Percentiles rank a stretch among this genome's conserved stretches.
Evolutionary conservation across 1,140 invertebrate species (phyloP).

Genomic region (Drosophila tristis): DNA sequence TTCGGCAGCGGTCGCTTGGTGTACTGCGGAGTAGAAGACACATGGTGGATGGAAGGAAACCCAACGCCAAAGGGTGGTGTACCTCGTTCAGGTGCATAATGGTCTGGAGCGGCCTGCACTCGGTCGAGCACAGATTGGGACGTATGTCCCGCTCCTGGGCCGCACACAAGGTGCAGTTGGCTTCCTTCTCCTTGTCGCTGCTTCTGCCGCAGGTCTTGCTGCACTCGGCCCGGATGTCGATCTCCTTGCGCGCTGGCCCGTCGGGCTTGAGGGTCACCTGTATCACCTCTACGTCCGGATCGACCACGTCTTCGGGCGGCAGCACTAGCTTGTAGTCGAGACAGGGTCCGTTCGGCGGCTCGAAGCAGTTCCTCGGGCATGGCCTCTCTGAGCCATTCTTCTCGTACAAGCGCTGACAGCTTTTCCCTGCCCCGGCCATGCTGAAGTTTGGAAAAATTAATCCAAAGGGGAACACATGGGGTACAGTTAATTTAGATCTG

Average conservation of each 20-base stretch:
- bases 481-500: not conserved
- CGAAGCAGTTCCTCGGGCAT: conserved; percentile 38
- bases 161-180: conserved; percentile 30
- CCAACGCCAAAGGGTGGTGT: not conserved
- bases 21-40: conserved; percentile 16
- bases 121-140: conserved; percentile 45
- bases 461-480: not conserved
- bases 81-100: conserved; percentile 56
- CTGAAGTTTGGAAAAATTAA: not conserved
- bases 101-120: conserved; percentile 45
- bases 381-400: not conserved
- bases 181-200: not conserved
- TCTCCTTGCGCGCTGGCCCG: conserved; percentile 22
- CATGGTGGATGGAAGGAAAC: not conserved
- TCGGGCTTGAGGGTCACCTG: conserved; percentile 16
- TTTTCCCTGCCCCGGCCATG: conserved; percentile 41
- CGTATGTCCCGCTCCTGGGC: conserved; percentile 40
- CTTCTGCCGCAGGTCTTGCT: conserved; percentile 8
- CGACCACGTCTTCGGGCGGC: not conserved
- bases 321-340: conserved; percentile 23
- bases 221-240: conserved; percentile 40
- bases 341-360: conserved; percentile 29
- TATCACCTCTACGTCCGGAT: conserved; percentile 12
- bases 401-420: conserved; percentile 34
- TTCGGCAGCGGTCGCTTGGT: conserved; percentile 54